Evolutionary conservation across 2,888 invertebrate genomes (phyloP), one percentile per base, ranked within the genome.

Genomic region (Ormia ochracea): DNA sequence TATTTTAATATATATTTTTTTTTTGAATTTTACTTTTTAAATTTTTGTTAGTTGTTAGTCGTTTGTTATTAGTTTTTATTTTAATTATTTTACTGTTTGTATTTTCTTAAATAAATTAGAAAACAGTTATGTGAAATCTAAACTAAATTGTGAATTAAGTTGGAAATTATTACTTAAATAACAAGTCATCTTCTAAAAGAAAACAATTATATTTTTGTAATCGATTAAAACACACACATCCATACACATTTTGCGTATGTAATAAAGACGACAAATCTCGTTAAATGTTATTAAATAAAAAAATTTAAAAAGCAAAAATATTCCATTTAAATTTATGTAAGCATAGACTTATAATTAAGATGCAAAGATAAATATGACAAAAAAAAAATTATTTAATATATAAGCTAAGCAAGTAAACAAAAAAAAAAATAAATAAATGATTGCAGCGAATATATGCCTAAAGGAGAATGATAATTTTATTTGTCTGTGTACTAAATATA

Each of bases 141-240:
- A 26, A 26, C 58, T 9, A 21, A 31, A 7, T 45, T 45, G 14
- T 43, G 17, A 36, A 28, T 36, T 4, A 17, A 38, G n/a, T 43
- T 43, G 19, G 17, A 45, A 33, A 38, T 12, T 6, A 43, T 3
- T 5, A 14, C 33, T 33, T 36, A 21, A 31, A 56, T 21, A 61
- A 17, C 28, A 31, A 41, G 21, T 21, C 0, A 58, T 26, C 21
- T n/a, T 38, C 19, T 36, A 26, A 43, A 10, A 23, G 17, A 28
- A 26, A 52, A 14, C 1, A 50, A 4, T 7, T n/a, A 19, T 45
- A 48, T 54, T 41, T 73, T 66, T 48, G 7, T 54, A 36, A 59
- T 38, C 21, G 73, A 73, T 66, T 78, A 65, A 70, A 74, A 65
- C n/a, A n/a, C n/a, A n/a, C n/a, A n/a, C n/a, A n/a, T n/a, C n/a